These are phyloP conservation scores for Petrocephalus zakoni DNA, from an alignment of 2,113 vertebrate species.

Conservation along the genomic window DNA sequence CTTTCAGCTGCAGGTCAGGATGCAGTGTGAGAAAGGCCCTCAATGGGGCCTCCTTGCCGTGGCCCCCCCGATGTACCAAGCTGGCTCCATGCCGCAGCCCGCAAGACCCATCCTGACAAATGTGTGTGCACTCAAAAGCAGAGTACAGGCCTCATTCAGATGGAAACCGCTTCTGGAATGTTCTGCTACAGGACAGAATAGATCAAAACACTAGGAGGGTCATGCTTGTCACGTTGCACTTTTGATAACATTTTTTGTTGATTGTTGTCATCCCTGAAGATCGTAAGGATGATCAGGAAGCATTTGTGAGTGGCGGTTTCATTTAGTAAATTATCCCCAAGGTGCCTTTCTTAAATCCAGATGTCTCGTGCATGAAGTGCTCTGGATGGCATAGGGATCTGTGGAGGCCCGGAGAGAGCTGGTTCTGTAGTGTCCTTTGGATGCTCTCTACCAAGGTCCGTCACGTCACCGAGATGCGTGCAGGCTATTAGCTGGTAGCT, in stretches of 20 bases:
- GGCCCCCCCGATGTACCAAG: background rate
- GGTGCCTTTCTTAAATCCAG: background rate
- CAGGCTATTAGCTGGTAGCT: background rate
- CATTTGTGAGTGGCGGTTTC: background rate
- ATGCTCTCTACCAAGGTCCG: background rate
- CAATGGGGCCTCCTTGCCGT: background rate
- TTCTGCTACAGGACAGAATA: background rate
- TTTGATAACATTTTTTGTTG: background rate
- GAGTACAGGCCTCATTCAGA: background rate
- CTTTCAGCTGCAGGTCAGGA: constrained; percentile 22
- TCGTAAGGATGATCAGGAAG: background rate
- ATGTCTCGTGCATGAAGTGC: background rate
- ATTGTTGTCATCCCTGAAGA: background rate
- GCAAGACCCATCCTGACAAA: background rate
- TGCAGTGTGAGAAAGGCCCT: background rate
- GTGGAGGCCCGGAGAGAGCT: background rate
- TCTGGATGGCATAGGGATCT: background rate
- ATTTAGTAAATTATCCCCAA: background rate
- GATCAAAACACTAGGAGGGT: background rate
- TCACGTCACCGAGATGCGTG: background rate
- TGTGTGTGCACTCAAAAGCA: background rate
- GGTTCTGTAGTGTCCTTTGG: background rate
- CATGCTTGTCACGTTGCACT: background rate
- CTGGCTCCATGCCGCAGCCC: background rate
- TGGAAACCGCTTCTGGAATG: background rate